These are phyloP conservation scores for Zosterops lateralis DNA, from an alignment of 2,113 vertebrate species.

Conservation along the genomic window DNA sequence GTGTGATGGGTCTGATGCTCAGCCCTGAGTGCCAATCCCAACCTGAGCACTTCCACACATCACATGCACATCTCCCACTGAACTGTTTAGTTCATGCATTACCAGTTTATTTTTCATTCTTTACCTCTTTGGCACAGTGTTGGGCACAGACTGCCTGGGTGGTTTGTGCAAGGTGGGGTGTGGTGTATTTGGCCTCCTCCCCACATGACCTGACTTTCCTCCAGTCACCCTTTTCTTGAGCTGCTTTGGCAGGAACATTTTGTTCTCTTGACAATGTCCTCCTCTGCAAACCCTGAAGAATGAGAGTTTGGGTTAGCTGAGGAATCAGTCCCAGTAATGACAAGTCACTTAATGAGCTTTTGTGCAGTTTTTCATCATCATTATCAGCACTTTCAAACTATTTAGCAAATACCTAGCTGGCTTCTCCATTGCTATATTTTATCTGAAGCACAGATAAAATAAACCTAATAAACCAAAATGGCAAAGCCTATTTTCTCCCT, in stretches of 20 bases:
- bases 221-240: neutral
- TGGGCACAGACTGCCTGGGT: neutral
- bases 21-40: neutral
- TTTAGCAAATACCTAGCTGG: neutral
- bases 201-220: neutral
- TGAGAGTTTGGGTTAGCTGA: neutral
- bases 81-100: neutral
- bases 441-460: neutral
- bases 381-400: neutral
- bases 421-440: neutral
- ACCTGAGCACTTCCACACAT: accelerated
- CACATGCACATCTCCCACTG: neutral
- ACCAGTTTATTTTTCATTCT: neutral
- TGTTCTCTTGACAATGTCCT: neutral
- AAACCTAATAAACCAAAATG: neutral
- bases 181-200: neutral
- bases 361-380: neutral
- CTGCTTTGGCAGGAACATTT: neutral
- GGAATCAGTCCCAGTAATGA: neutral
- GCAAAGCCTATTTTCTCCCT: neutral
- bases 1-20: accelerated
- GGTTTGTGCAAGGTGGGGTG: accelerated
- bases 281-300: neutral
- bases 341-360: neutral
- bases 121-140: neutral